phyloP scores from a whole-genome alignment of 2,888 invertebrate genomes.

The Achlya flavicornis region DNA sequence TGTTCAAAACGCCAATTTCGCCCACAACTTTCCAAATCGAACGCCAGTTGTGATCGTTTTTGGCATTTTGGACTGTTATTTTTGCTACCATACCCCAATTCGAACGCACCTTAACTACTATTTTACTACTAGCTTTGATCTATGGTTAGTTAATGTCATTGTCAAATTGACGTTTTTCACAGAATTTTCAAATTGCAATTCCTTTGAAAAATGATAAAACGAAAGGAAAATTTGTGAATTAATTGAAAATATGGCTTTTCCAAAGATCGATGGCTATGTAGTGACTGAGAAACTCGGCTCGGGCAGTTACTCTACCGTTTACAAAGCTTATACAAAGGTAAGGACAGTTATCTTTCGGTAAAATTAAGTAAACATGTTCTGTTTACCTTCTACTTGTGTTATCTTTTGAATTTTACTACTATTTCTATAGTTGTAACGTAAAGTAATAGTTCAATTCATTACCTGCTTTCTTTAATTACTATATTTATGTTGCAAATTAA shows the following conservation, averaged over 20 bases:
- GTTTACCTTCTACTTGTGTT: not conserved
- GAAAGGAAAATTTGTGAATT: not conserved
- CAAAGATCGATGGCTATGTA: slow-evolving; percentile 87
- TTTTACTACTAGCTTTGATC: too few relatives aligned
- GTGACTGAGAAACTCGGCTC: slow-evolving; percentile 90
- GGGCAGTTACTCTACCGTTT: slow-evolving; percentile 93
- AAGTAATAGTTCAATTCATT: not conserved
- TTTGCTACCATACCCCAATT: too few relatives aligned
- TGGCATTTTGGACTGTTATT: too few relatives aligned
- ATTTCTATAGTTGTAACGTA: not conserved
- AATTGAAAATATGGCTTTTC: slow-evolving; percentile 73
- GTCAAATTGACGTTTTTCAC: not conserved
- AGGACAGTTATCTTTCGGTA: slow-evolving; percentile 9
- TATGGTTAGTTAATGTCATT: not conserved
- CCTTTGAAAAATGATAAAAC: not conserved
- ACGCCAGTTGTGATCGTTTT: too few relatives aligned
- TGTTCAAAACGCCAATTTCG: too few relatives aligned
- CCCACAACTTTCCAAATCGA: too few relatives aligned
- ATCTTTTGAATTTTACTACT: not conserved
- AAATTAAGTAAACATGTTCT: not conserved
- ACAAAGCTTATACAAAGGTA: slow-evolving; percentile 89
- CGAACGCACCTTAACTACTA: too few relatives aligned
- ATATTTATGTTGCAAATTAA: not conserved
- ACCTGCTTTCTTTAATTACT: not conserved
- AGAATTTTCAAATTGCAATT: not conserved